Evolutionary conservation across 2,888 invertebrate species (phyloP).

Genomic region (Andrena bicolor): DNA sequence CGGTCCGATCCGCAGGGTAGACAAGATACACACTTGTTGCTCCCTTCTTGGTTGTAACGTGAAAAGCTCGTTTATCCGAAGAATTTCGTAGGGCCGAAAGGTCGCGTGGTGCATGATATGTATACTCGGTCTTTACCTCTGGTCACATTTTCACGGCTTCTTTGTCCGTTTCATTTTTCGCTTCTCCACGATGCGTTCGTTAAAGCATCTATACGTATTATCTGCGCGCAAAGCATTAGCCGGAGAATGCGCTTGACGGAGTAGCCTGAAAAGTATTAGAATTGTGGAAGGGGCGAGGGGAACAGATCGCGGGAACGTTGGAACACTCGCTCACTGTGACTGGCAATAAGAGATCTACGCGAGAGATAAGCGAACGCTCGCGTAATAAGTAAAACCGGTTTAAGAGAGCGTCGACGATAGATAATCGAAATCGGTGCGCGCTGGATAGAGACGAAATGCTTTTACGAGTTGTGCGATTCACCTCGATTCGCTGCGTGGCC

Average conservation of each 20-base stretch:
- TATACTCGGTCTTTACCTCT: neutral
- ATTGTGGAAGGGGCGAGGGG: neutral
- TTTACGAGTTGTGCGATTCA: conserved; percentile 36
- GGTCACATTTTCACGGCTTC: neutral
- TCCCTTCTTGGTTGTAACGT: conserved; percentile 69
- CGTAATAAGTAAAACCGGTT: conserved; percentile 66
- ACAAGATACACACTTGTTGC: conserved; percentile 78
- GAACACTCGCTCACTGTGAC: conserved; percentile 52
- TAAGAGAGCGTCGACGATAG: conserved; percentile 53
- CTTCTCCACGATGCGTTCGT: neutral
- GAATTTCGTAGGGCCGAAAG: conserved; percentile 67
- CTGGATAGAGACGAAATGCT: conserved; percentile 41
- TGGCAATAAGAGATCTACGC: conserved; percentile 57
- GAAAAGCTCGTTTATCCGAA: conserved; percentile 63
- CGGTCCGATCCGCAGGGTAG: conserved; percentile 67
- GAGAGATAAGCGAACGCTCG: conserved; percentile 57
- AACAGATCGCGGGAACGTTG: conserved; percentile 19
- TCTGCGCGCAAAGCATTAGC: neutral
- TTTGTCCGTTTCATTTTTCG: neutral
- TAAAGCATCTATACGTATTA: neutral
- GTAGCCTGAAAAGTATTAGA: conserved; percentile 18
- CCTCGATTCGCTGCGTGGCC: neutral
- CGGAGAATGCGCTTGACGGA: neutral
- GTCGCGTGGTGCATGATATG: conserved; percentile 29
- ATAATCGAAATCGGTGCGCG: conserved; percentile 50